Evolutionary conservation across 2,888 invertebrate species (phyloP).

Genomic region (Sarcophaga carnaria): DNA sequence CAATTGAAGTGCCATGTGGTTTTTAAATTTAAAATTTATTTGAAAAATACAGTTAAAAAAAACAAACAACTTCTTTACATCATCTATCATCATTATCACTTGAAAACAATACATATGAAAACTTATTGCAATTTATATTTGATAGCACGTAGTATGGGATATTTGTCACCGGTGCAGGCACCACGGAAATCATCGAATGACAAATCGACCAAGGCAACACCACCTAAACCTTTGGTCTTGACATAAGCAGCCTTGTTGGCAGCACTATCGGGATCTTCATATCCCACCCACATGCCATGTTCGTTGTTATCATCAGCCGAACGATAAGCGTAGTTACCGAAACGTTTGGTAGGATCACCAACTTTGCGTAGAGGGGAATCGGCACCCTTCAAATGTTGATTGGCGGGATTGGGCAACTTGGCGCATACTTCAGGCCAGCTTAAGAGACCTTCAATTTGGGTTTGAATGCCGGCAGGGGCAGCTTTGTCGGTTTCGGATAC

Average conservation of each 20-base stretch:
- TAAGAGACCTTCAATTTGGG: slow-evolving; percentile 86
- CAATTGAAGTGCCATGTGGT: neutral
- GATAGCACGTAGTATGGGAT: slow-evolving; percentile 89
- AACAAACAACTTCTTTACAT: slow-evolving; percentile 20
- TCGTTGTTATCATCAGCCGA: slow-evolving; percentile 86
- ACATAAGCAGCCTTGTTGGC: slow-evolving; percentile 89
- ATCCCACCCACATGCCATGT: slow-evolving; percentile 90
- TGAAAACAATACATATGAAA: slow-evolving; percentile 14
- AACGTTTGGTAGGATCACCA: slow-evolving; percentile 90
- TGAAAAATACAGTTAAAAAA: slow-evolving; percentile 42
- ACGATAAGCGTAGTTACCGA: slow-evolving; percentile 90
- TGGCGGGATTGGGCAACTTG: slow-evolving; percentile 87
- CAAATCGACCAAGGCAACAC: slow-evolving; percentile 89
- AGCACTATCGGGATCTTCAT: slow-evolving; percentile 91
- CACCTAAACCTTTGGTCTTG: slow-evolving; percentile 89
- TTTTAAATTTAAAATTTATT: slow-evolving; percentile 34
- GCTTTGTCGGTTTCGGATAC: slow-evolving; percentile 86
- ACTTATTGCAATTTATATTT: slow-evolving; percentile 84
- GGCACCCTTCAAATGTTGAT: slow-evolving; percentile 85
- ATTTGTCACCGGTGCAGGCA: slow-evolving; percentile 90
- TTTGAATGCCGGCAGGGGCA: slow-evolving; percentile 88
- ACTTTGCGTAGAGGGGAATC: slow-evolving; percentile 87
- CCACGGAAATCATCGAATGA: slow-evolving; percentile 92
- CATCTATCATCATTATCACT: neutral
- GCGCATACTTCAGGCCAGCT: slow-evolving; percentile 92